Conservation (phyloP, 2,797 vertebrate genomes). For the Hafferia zeledoni region DNA sequence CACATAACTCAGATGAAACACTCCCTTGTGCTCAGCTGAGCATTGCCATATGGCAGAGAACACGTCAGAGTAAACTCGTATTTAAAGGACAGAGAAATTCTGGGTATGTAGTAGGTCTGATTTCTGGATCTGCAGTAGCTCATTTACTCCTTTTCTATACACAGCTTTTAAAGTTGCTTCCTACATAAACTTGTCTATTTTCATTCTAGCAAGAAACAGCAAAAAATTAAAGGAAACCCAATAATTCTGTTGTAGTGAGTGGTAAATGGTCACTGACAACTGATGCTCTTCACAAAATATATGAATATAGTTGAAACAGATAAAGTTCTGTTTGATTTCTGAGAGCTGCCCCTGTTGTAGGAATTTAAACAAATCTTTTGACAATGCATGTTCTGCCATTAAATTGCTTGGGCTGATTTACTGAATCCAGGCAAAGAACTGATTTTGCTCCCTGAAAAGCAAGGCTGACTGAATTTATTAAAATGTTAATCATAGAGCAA, state of each 20-base stretch:
- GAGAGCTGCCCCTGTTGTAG: not conserved
- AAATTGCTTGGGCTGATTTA: conserved; percentile 37
- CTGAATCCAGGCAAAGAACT: not conserved
- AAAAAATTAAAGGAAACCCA: not conserved
- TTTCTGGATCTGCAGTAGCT: not conserved
- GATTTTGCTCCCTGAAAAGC: conserved; percentile 31
- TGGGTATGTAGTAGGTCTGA: not conserved
- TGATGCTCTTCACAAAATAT: not conserved
- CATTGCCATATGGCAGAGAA: not conserved
- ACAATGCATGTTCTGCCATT: not conserved
- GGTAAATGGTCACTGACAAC: not conserved
- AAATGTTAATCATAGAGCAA: conserved; percentile 49
- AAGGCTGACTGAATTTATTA: conserved; percentile 39
- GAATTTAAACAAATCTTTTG: conserved; percentile 11
- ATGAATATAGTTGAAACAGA: not conserved
- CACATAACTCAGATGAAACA: not conserved
- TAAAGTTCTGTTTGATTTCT: not conserved
- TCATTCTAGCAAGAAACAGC: not conserved
- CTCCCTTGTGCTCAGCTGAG: conserved; percentile 8
- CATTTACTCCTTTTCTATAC: not conserved
- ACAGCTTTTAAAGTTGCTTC: conserved; percentile 4
- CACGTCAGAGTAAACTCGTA: not conserved
- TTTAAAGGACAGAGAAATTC: not conserved
- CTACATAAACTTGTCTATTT: not conserved
- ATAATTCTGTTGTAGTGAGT: not conserved